Evolutionary conservation across 2,888 invertebrate species (phyloP).

Genomic region (Drosophila falleni): DNA sequence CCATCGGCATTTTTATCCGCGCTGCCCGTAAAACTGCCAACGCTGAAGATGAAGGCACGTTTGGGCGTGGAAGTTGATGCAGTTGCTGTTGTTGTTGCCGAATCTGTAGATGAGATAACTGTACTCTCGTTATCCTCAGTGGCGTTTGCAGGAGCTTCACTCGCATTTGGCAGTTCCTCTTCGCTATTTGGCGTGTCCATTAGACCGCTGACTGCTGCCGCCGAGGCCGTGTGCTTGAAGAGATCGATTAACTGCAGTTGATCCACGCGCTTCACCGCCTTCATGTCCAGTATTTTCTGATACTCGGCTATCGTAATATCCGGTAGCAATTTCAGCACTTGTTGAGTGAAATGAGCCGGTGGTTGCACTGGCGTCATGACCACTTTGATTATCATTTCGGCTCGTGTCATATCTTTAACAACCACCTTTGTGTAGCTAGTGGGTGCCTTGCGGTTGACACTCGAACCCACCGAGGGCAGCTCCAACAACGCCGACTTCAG

Average conservation of each 20-base stretch:
- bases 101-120: constrained; percentile 29
- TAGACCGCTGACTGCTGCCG: constrained; percentile 71
- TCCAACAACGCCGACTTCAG: constrained; percentile 97
- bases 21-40: constrained; percentile 82
- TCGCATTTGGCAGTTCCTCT: constrained; percentile 44
- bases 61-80: constrained; percentile 78
- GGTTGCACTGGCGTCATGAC: constrained; percentile 96
- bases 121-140: constrained; percentile 40
- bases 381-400: constrained; percentile 99
- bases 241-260: constrained; percentile 87
- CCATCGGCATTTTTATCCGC: constrained; percentile 77
- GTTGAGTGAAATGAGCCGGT: constrained; percentile 93
- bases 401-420: constrained; percentile 95
- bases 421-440: constrained; percentile 93
- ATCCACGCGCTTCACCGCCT: constrained; percentile 89
- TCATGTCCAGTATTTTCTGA: constrained; percentile 98
- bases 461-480: constrained; percentile 96
- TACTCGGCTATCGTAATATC: constrained; percentile 96
- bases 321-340: constrained; percentile 95
- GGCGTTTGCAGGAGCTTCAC: constrained; percentile 7
- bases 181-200: constrained; percentile 43
- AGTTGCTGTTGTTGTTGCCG: constrained; percentile 38
- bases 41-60: constrained; percentile 83
- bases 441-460: constrained; percentile 94
- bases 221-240: constrained; percentile 86